phyloP scores from a whole-genome alignment of 2,113 vertebrate genomes.

The Lates calcarifer region DNA sequence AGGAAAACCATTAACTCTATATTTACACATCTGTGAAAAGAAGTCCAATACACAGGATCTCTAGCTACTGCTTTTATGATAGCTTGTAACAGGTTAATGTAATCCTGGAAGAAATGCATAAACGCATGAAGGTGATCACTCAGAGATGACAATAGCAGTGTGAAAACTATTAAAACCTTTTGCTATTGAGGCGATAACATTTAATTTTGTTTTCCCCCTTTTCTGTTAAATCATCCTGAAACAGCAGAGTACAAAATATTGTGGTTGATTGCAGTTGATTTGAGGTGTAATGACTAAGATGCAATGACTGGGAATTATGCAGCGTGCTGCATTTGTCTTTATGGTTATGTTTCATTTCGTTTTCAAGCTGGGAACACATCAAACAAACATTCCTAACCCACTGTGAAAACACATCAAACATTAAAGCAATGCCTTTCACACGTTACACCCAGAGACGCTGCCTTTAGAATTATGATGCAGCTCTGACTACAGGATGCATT shows the following conservation, averaged over 20 bases:
- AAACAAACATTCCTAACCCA: constrained; percentile 18
- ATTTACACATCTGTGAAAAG: background rate
- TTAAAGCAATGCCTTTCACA: constrained; percentile 34
- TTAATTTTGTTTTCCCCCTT: constrained; percentile 28
- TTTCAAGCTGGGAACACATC: constrained; percentile 26
- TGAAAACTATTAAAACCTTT: constrained; percentile 15
- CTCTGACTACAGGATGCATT: constrained; percentile 1
- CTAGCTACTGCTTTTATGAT: background rate
- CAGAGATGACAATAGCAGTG: constrained; percentile 11
- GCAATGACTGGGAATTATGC: constrained; percentile 15
- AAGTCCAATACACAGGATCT: background rate
- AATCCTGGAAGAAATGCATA: constrained; percentile 9
- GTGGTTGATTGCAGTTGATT: constrained; percentile 41
- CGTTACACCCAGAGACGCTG: background rate
- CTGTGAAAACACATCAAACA: constrained; percentile 27
- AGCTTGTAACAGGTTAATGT: background rate
- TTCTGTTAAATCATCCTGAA: constrained; percentile 35
- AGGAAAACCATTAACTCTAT: background rate
- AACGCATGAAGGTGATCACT: constrained; percentile 30
- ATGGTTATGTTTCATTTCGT: background rate
- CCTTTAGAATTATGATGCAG: constrained; percentile 14
- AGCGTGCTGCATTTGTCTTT: constrained; percentile 16
- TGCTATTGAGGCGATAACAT: background rate
- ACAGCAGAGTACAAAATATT: constrained; percentile 10
- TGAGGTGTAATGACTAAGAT: constrained; percentile 23